Evolutionary conservation across 37 sponge, comb jelly and placozoan species (phyloP), one percentile per base, ranked within the genome.

Genomic region (Halisarca cf. caerulea): DNA sequence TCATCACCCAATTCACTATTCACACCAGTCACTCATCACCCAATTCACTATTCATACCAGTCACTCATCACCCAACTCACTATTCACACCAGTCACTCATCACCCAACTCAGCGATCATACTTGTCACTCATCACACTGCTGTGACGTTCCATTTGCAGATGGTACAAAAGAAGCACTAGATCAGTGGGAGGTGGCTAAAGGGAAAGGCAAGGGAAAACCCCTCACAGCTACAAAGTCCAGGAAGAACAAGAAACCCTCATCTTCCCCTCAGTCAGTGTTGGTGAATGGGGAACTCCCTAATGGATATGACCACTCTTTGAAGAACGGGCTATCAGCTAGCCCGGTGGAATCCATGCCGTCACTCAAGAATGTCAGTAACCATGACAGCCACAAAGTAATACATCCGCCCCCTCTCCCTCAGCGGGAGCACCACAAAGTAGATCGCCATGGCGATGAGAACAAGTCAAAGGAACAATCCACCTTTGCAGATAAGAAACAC

Each of bases 151-250:
- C 7, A 2, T 41, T 4, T 38, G 32, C 44, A 74, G 77, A 74
- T 11, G 42, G 44, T 43, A 41, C 77, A 74, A 74, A 43, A 40
- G 77, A 74, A 37, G 77, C 11, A n/a, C 42, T 74, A 17, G 45
- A 74, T 43, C 42, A 74, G 43, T 74, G 77, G 77, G 77, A 74
- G 18, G 45, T 43, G 21, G 77, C 45, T 37, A 74, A 74, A 15
- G 77, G 77, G 24, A 74, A 24, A n/a, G n/a, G 77, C 24, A 1
- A 25, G 7, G 77, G 77, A 2, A 74, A 41, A 11, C 24, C 77
- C 18, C 21, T 1, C 2, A 6, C 45, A 44, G 25, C 77, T 2
- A 74, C 42, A 32, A 41, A 37, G 24, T 9, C 40, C 5, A 43
- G 42, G 36, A 74, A 40, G 77, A 43, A 24, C 45, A 74, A 74